Evolutionary conservation across 1,140 invertebrate species (phyloP).

Genomic region (Temnothorax curvispinosus): DNA sequence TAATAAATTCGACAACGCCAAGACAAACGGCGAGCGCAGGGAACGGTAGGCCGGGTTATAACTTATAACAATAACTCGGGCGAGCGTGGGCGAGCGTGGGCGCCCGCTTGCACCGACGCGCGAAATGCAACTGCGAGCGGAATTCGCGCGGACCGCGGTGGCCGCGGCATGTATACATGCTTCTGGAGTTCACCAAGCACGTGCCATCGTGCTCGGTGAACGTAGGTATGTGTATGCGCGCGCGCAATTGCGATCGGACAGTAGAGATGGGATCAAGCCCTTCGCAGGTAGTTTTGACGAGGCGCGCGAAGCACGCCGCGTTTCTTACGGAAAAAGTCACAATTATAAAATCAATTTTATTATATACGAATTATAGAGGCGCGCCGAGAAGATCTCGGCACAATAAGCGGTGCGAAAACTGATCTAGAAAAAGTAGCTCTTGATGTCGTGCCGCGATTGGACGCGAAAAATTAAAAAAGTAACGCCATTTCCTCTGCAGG

Average conservation of each 20-base stretch:
- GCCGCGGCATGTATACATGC: conserved; percentile 50
- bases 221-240: not conserved
- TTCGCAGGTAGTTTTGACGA: not conserved
- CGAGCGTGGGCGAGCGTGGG: not conserved
- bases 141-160: conserved; percentile 50
- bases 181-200: conserved; percentile 37
- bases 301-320: no score
- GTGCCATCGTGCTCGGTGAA: conserved; percentile 43
- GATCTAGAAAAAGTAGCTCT: not conserved
- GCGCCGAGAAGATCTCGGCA: not conserved
- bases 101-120: conserved; percentile 61
- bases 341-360: no score
- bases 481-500: not conserved
- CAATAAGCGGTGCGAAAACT: not conserved
- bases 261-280: not conserved
- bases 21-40: conserved; percentile 7
- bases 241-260: conserved; percentile 24
- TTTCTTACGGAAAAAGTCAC: no score
- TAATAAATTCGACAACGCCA: conserved; percentile 24
- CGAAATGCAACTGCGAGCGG: conserved; percentile 72
- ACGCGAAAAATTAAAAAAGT: not conserved
- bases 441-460: not conserved
- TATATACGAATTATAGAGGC: no score
- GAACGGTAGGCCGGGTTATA: not conserved
- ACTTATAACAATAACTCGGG: not conserved